These are phyloP conservation scores for Aphidius ervi DNA, from an alignment of 1,140 invertebrate genomes.

Conservation along the genomic window DNA sequence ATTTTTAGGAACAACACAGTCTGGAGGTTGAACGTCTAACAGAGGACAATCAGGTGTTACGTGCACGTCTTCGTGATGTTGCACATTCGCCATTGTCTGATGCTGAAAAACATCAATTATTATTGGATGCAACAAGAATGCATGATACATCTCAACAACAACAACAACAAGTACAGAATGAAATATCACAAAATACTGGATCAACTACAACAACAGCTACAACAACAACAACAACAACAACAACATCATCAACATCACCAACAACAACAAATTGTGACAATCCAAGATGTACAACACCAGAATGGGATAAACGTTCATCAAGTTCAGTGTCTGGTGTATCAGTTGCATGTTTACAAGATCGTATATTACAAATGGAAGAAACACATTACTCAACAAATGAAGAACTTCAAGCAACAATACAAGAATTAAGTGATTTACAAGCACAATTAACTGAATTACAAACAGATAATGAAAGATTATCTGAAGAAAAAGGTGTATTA, in stretches of 20 bases:
- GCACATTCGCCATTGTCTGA: constrained; percentile 76
- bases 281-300: constrained; percentile 65
- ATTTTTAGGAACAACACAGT: constrained; percentile 58
- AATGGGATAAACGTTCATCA: constrained; percentile 85
- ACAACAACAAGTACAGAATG: no score
- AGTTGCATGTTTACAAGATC: constrained; percentile 86
- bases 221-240: constrained; percentile 44
- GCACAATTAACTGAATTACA: constrained; percentile 81
- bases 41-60: constrained; percentile 71
- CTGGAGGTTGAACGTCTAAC: constrained; percentile 62
- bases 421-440: constrained; percentile 86
- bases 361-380: constrained; percentile 75
- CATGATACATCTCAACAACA: constrained; percentile 60
- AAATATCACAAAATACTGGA: constrained; percentile 44
- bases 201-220: constrained; percentile 23
- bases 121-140: constrained; percentile 64
- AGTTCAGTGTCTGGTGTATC: constrained; percentile 84
- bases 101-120: constrained; percentile 72
- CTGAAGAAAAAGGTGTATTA: constrained; percentile 83
- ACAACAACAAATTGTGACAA: constrained; percentile 55
- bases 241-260: constrained; percentile 16
- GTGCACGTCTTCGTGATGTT: constrained; percentile 69
- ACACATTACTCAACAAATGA: constrained; percentile 79
- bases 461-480: constrained; percentile 79
- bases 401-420: constrained; percentile 89